Conservation (phyloP, 2,888 invertebrate species). For the Drosophila setosimentum region DNA sequence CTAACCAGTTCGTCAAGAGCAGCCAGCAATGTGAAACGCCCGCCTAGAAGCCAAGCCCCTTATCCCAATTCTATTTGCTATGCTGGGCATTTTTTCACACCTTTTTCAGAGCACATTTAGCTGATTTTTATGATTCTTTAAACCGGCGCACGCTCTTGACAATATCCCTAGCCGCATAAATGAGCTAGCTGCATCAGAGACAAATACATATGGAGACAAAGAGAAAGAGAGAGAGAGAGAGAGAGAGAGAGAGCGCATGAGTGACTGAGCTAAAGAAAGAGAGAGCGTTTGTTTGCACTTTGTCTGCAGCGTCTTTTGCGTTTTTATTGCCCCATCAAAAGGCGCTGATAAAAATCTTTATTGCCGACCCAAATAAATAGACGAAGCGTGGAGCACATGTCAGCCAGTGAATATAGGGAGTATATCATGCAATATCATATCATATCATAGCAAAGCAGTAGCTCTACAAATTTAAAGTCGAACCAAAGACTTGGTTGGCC, state of each 20-base stretch:
- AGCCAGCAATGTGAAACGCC: not conserved
- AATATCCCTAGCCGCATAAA: constrained; percentile 64
- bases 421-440: constrained; percentile 9
- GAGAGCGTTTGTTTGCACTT: constrained; percentile 59
- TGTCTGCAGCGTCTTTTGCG: constrained; percentile 60
- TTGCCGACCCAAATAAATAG: constrained; percentile 83
- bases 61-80: not conserved
- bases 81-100: constrained; percentile 46
- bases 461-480: constrained; percentile 21
- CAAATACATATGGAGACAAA: constrained; percentile 7
- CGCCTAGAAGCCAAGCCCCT: not conserved
- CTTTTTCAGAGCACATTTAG: constrained; percentile 63
- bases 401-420: constrained; percentile 17
- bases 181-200: constrained; percentile 46
- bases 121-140: constrained; percentile 77
- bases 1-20: constrained; percentile 59
- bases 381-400: constrained; percentile 54
- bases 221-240: constrained; percentile 5
- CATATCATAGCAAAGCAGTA: constrained; percentile 32
- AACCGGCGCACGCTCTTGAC: constrained; percentile 65
- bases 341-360: constrained; percentile 81
- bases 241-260: constrained; percentile 3
- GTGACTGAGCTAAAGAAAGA: not conserved
- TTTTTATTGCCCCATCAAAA: constrained; percentile 81
- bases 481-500: constrained; percentile 4